phyloP scores from a whole-genome alignment of 2,888 invertebrate genomes.

The Caenorhabditis sinica region DNA sequence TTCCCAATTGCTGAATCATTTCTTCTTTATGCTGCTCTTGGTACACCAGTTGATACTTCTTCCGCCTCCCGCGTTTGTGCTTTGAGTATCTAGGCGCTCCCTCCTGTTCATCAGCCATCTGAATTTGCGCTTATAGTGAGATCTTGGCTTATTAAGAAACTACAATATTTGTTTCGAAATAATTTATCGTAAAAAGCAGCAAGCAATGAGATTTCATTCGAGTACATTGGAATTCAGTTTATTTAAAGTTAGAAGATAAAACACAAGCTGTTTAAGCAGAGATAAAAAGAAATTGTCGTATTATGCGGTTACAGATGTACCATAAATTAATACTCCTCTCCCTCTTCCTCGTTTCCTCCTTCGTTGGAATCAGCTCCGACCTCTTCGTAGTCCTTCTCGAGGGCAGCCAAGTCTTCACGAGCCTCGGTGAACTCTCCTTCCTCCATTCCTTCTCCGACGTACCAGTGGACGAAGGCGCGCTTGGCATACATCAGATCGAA shows the following conservation, averaged over 20 bases:
- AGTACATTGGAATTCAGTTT: conserved; percentile 28
- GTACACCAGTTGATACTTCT: conserved; percentile 10
- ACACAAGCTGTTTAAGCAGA: conserved; percentile 29
- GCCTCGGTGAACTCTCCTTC: conserved; percentile 83
- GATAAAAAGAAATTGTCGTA: conserved; percentile 15
- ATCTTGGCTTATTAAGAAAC: not conserved
- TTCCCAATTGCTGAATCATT: conserved; percentile 21
- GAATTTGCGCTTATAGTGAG: not conserved
- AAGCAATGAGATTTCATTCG: conserved; percentile 23
- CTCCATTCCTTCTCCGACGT: conserved; percentile 84
- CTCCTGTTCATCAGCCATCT: conserved; percentile 3
- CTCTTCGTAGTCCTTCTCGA: conserved; percentile 81
- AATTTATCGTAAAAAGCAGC: conserved; percentile 38
- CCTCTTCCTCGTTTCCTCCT: conserved; percentile 71
- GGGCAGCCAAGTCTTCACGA: conserved; percentile 81
- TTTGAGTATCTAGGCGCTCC: not conserved
- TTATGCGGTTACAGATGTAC: conserved; percentile 17
- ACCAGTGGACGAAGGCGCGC: conserved; percentile 85
- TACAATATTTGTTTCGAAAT: conserved; percentile 19
- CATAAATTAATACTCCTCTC: conserved; percentile 58
- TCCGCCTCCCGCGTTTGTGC: conserved; percentile 18
- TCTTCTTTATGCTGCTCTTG: not conserved
- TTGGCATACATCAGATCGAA: conserved; percentile 90
- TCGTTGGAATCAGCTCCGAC: conserved; percentile 75
- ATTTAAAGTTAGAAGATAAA: conserved; percentile 33